Conservation (phyloP, 2,888 invertebrate genomes). For the Ophion ventricosus region DNA sequence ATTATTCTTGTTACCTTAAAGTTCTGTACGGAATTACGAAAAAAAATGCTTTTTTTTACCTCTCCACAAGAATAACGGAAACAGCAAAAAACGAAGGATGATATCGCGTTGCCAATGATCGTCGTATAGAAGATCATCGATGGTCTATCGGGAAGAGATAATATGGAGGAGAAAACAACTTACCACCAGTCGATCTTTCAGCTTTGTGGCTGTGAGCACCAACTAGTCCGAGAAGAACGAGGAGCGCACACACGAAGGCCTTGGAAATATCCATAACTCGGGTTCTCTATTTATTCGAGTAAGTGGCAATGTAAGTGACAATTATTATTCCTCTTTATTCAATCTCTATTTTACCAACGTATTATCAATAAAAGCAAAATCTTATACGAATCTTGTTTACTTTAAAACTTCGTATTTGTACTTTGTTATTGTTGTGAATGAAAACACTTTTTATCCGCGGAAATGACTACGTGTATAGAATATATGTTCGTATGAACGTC, state of each 20-base stretch:
- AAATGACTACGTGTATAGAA: slow-evolving; percentile 40
- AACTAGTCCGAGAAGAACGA: slow-evolving; percentile 62
- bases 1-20: not conserved
- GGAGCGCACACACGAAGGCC: slow-evolving; percentile 56
- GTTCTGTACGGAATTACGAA: not conserved
- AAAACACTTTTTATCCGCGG: slow-evolving; percentile 57
- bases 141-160: slow-evolving; percentile 9
- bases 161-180: slow-evolving; percentile 43
- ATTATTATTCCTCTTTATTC: not conserved
- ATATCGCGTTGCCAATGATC: slow-evolving; percentile 30
- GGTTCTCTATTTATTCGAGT: slow-evolving; percentile 42
- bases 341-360: slow-evolving; percentile 9
- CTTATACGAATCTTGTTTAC: slow-evolving; percentile 18
- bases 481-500: slow-evolving; percentile 67
- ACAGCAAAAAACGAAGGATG: slow-evolving; percentile 23
- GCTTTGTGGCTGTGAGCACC: slow-evolving; percentile 51
- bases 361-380: slow-evolving; percentile 30
- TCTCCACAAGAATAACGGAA: not conserved
- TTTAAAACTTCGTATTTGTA: slow-evolving; percentile 10
- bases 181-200: slow-evolving; percentile 56
- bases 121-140: slow-evolving; percentile 14
- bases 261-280: slow-evolving; percentile 64
- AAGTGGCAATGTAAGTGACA: slow-evolving; percentile 34
- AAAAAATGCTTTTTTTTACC: not conserved
- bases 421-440: slow-evolving; percentile 28